Evolutionary conservation across 2,888 invertebrate genomes (phyloP), one percentile per base, ranked within the genome.

Genomic region (Fragum whitleyi): DNA sequence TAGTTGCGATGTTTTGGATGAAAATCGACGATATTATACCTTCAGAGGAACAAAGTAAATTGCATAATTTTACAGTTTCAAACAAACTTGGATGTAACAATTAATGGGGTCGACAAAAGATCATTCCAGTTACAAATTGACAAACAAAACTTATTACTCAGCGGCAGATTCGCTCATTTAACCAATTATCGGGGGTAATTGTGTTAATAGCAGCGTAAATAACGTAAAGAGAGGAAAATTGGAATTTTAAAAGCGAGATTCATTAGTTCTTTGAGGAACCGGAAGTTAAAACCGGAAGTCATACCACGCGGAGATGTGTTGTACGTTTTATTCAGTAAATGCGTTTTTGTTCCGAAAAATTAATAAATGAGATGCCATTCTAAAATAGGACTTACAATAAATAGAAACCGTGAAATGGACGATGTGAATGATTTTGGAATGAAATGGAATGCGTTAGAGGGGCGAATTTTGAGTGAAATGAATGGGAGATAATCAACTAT

Each of bases 161-260:
- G 47, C 2, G 16, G 7, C 47, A n/a, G n/a, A 47, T 47, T 47
- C 47, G n/a, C 47, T 47, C 47, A 47, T 47, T 47, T 47, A 47
- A 47, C 47, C 47, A 74, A 67, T 74, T 53, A 32, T 29, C 36
- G 16, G 16, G 39, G 39, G 67, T 36, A 67, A 57, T 16, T 55
- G 19, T 53, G 53, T 47, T 61, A 76, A 76, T 70, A 47, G 69
- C 70, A 42, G 47, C 76, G 76, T 76, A 69, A 76, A 76, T 67
- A 76, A 76, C 51, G 32, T 28, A 57, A 75, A 75, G 67, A 36
- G 42, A 62, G 62, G n/a, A 36, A 75, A 62, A 75, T 62, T 75
- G 74, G 74, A 75, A 57, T 57, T 68, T 75, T 75, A 75, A 75
- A 75, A 75, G 74, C 74, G 61, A 19, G 61, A 61, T 61, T 61